Base-by-base conservation (phyloP, 1,140 invertebrate genomes). In the Apocrypta bakeri region DNA sequence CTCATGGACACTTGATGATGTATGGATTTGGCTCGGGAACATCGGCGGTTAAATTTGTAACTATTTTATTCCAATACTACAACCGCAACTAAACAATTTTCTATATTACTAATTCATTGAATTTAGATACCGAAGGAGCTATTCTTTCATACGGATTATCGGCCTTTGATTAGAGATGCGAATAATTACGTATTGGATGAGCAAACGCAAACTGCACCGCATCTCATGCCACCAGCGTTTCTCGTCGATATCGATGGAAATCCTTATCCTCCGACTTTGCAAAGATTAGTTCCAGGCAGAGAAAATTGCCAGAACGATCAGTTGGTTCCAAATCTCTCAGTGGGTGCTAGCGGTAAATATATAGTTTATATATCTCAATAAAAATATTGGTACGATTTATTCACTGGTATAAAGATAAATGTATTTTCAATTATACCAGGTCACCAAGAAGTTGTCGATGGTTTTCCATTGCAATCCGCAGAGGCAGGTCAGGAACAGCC, bases 141-240 rank as follows among this genome's bases (percentile, higher is more conserved):
- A 84, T 99, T 99, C 91, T 99, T 99, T 91, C 98, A 99, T 88
- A 99, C 98, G 9, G 98, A 99, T 93, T 99, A 99, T 92, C 94
- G 98, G 29, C 98, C 98, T 0, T 88, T 99, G 78, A 94, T 98
- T 40, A 93, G 97, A 69, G 98, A 99, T 92, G 93, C 94, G 3
- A 96, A 97, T 86, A 95, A 97, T 87, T 95, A 96, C 87, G 98
- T 98, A 8, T 92, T 99, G 68, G 98, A 99, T 92, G 98, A 99
- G 90, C 98, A 99, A 92, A 99, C 98, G 0, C 98, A 99, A 91
- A 95, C 96, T 61, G 96, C 98, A 31, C 98, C 98, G n/a, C 98
- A 99, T 92, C 92, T 99, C 73, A 98, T 99, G 97, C 97, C 98
- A n/a, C 98, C 98, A 8, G 98, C 98, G 6, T 99, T 99, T 92